Percentiles rank a stretch among this genome's conserved stretches.
Evolutionary conservation across 2,888 invertebrate genomes (phyloP).

Genomic region (Meta bourneti): DNA sequence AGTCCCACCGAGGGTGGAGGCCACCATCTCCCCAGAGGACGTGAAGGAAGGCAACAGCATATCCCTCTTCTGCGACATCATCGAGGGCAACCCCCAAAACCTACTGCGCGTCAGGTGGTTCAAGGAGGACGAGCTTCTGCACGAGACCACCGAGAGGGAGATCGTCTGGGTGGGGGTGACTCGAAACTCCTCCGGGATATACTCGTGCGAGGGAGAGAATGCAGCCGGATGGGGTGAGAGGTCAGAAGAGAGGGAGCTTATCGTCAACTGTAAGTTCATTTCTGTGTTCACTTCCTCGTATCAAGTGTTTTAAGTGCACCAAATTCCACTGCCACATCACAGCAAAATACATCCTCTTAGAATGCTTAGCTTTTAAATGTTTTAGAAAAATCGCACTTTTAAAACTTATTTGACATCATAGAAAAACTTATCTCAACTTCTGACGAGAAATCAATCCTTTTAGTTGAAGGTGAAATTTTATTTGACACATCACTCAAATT

Average conservation of each 20-base stretch:
- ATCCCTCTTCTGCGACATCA: slow-evolving; percentile 77
- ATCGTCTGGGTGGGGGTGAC: slow-evolving; percentile 77
- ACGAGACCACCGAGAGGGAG: slow-evolving; percentile 77
- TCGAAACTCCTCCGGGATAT: slow-evolving; percentile 77
- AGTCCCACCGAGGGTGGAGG: slow-evolving; percentile 77
- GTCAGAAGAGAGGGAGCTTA: slow-evolving; percentile 74
- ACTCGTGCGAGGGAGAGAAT: slow-evolving; percentile 77
- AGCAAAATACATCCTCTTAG: too few relatives aligned
- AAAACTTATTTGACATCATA: too few relatives aligned
- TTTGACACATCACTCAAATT: too few relatives aligned
- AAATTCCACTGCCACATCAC: too few relatives aligned
- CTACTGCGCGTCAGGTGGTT: slow-evolving; percentile 77
- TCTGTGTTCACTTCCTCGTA: too few relatives aligned
- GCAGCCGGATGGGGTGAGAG: slow-evolving; percentile 77
- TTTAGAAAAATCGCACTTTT: too few relatives aligned
- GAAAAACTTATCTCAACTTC: too few relatives aligned
- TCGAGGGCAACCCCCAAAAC: slow-evolving; percentile 78
- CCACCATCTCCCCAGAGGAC: slow-evolving; percentile 71
- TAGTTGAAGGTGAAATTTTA: too few relatives aligned
- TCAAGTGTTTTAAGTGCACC: too few relatives aligned
- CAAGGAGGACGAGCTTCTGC: slow-evolving; percentile 76
- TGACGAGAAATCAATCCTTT: too few relatives aligned
- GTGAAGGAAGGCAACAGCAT: slow-evolving; percentile 78
- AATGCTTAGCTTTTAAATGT: too few relatives aligned
- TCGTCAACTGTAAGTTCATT: slow-evolving; percentile 77